Evolutionary conservation across 2,113 vertebrate genomes (phyloP), one percentile per base, ranked within the genome.

Genomic region (Rhinoptilus africanus): DNA sequence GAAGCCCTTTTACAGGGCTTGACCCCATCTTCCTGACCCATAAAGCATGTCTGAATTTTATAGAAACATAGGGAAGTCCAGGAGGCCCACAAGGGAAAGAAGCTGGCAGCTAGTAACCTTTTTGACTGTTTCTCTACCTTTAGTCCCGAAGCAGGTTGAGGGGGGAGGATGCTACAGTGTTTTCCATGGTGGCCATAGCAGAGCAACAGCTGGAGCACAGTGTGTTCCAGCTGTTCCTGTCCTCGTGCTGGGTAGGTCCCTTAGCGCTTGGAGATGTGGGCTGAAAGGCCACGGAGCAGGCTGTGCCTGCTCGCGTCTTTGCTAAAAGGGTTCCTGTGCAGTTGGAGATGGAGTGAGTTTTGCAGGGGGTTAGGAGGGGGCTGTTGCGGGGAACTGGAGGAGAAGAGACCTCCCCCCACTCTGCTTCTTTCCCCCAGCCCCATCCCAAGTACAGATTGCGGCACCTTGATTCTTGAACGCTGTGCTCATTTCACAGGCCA

Each of bases 401-500:
- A 56, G 73, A 78, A 60, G 35, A 54, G 27, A 86, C 47, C 12
- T 93, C 48, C 21, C 41, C 59, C 10, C 27, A 32, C 21, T 5
- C 75, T 0, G 4, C 66, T 89, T 51, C 59, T 86, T 86, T 57
- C 37, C 39, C 85, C 77, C 53, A 64, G 51, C 59, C 64, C 48
- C 47, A 67, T 51, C 43, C 68, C 39, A 16, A 71, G n/a, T 59
- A 43, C 23, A 48, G 77, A 57, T 57, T 53, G 56, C 1, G 2
- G 79, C 60, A 84, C 72, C 79, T 81, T 64, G 56, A 14, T 59
- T 92, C 91, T 75, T 68, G 68, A 92, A 71, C 5, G 27, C 51
- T 16, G 83, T 89, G 93, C 62, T 94, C 92, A 68, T 94, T 96
- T 96, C 64, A 45, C 93, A 93, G 90, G 88, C 91, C 94, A 81